Evolutionary conservation across 1,140 invertebrate species (phyloP).

Genomic region (Apis laboriosa): DNA sequence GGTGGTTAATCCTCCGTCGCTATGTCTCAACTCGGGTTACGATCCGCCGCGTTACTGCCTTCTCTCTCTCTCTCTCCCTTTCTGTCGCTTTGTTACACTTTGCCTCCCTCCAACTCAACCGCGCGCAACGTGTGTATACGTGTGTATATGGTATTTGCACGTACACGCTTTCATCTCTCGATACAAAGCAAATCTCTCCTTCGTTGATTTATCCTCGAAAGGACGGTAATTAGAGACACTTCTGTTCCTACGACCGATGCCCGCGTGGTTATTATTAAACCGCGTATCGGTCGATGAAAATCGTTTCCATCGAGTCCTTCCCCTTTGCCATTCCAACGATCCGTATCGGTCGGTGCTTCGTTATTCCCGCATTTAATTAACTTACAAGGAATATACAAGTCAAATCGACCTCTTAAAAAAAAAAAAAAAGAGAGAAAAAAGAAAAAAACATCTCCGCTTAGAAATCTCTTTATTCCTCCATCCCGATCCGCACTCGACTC

Average conservation of each 20-base stretch:
- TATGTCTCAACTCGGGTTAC: conserved; percentile 52
- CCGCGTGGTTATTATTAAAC: conserved; percentile 36
- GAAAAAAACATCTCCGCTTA: background rate
- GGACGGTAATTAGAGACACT: conserved; percentile 40
- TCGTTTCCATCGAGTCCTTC: background rate
- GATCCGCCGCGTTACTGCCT: conserved; percentile 16
- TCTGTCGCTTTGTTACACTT: background rate
- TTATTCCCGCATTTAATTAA: conserved; percentile 33
- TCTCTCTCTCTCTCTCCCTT: no score
- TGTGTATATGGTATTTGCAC: no score
- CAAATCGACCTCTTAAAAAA: conserved; percentile 13
- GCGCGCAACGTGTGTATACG: background rate
- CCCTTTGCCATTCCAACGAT: conserved; percentile 3
- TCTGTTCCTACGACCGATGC: background rate
- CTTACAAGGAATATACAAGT: conserved; percentile 4
- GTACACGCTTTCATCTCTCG: background rate
- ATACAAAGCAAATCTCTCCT: conserved; percentile 14
- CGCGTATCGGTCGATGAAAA: background rate
- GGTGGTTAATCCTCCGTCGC: conserved; percentile 63
- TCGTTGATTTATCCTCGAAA: conserved; percentile 5
- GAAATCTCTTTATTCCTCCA: background rate
- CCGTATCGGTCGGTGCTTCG: background rate
- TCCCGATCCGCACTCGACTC: conserved; percentile 29
- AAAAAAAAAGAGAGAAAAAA: no score
- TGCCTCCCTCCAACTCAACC: background rate